A percentile compares a stretch with the other conserved stretches of the same genome.
Evolutionary conservation across 2,888 invertebrate species (phyloP).

Genomic region (Dusona sp.): DNA sequence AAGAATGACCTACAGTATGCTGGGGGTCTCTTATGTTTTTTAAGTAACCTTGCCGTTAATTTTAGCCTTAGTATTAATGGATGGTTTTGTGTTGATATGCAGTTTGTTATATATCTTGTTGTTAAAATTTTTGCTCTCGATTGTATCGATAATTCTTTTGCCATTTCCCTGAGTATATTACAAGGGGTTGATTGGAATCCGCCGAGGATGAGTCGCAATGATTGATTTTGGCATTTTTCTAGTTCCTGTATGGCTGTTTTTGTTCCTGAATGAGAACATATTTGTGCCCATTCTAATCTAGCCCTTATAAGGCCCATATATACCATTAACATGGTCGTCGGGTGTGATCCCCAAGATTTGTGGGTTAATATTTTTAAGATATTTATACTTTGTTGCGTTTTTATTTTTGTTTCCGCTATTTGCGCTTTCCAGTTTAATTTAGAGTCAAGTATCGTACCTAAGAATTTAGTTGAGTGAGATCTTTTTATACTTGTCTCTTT

Average conservation of each 20-base stretch:
- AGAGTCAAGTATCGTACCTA: slow-evolving; percentile 12
- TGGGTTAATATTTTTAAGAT: slow-evolving; percentile 4
- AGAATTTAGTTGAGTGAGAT: neutral
- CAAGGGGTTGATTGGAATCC: slow-evolving; percentile 8
- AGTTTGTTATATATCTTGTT: neutral
- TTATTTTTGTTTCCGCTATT: neutral
- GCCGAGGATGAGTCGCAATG: neutral
- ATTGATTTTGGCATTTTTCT: neutral
- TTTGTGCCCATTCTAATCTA: neutral
- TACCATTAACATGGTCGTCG: neutral
- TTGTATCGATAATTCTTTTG: neutral
- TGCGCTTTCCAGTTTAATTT: slow-evolving; percentile 23
- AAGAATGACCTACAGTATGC: neutral
- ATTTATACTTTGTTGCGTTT: slow-evolving; percentile 5
- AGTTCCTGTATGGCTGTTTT: neutral
- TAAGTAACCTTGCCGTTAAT: neutral
- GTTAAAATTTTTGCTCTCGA: neutral
- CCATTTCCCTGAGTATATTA: neutral
- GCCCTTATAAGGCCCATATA: neutral
- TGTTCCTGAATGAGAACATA: neutral
- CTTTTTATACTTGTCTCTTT: neutral
- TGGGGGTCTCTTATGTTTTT: neutral
- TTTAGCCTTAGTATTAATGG: slow-evolving; percentile 12
- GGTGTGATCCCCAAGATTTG: slow-evolving; percentile 20
- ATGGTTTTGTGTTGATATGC: neutral